Percentiles rank a stretch among this genome's conserved stretches.
Evolutionary conservation across 2,797 vertebrate species (phyloP).

Genomic region (Tolypeutes matacus): DNA sequence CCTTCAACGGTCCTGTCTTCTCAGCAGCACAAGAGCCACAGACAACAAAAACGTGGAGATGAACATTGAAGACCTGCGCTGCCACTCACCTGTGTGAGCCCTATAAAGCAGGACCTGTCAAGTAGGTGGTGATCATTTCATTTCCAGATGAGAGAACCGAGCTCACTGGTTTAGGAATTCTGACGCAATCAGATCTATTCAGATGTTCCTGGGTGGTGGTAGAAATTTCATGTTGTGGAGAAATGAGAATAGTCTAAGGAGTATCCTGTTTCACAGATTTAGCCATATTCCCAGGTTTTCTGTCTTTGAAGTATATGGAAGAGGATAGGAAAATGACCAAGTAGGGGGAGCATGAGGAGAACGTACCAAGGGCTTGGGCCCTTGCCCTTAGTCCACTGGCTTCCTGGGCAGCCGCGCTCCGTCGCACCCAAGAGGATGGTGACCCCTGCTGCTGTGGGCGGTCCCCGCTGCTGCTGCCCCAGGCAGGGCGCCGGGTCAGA

Average conservation of each 20-base stretch:
- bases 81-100: neutral
- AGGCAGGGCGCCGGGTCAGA: neutral
- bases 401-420: neutral
- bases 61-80: no score
- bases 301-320: neutral
- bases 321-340: neutral
- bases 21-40: neutral
- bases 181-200: neutral
- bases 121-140: neutral
- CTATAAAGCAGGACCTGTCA: neutral
- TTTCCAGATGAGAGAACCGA: neutral
- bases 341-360: rapidly evolving
- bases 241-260: neutral
- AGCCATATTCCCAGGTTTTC: neutral
- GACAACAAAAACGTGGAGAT: neutral
- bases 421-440: neutral
- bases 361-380: neutral
- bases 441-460: neutral
- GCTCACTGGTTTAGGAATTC: neutral
- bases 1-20: neutral
- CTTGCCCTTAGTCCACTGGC: neutral
- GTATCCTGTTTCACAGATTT: neutral
- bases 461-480: neutral
- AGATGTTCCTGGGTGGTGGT: neutral
- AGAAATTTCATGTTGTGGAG: neutral